A percentile compares a stretch with the other conserved stretches of the same genome.
phyloP scores from a whole-genome alignment of 1,140 invertebrate species.

The Leptinotarsa undecemlineata region DNA sequence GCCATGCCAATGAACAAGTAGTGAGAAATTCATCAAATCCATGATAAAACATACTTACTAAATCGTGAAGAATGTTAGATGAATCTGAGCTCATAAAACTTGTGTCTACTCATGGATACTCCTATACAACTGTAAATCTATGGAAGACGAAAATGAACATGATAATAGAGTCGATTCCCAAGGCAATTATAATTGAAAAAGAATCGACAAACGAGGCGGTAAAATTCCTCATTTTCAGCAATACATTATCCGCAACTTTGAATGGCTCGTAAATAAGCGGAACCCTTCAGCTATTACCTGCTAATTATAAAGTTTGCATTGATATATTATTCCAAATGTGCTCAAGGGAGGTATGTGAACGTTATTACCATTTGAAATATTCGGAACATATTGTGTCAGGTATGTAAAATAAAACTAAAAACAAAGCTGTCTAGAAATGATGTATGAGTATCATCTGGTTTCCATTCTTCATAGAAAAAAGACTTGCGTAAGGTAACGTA shows the following conservation, averaged over 20 bases:
- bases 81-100: no score
- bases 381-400: no score
- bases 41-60: no score
- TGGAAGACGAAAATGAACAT: not conserved
- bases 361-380: not conserved
- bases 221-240: constrained; percentile 16
- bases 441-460: no score
- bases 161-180: not conserved
- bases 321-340: constrained; percentile 13
- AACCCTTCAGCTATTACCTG: constrained; percentile 11
- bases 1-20: no score
- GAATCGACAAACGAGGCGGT: constrained; percentile 1
- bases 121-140: not conserved
- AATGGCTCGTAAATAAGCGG: constrained; percentile 19
- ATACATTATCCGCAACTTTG: constrained; percentile 8
- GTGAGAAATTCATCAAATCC: no score
- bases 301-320: constrained; percentile 16
- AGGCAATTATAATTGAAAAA: constrained; percentile 20
- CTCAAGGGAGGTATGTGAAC: constrained; percentile 2
- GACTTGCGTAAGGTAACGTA: no score
- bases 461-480: no score
- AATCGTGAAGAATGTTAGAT: no score
- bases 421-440: no score
- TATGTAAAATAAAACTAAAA: no score
- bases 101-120: not conserved